Base-by-base conservation (phyloP, 2,797 vertebrate genomes). In the Carapus acus region DNA sequence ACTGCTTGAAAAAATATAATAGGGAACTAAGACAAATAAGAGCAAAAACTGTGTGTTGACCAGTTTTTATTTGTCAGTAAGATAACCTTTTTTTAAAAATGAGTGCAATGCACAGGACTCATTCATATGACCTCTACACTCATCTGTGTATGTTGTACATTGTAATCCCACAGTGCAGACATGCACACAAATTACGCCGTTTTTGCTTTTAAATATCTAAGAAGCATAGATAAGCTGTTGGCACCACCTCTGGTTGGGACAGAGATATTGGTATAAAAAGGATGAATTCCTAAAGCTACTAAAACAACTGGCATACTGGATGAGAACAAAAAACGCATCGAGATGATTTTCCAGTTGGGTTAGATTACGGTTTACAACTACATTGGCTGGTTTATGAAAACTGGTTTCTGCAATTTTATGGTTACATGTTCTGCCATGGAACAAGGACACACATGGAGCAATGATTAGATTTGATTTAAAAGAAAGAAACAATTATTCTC, bases 381-480 rank as follows among this genome's bases (percentile, higher is more conserved):
- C 51, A 45, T 41, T 48, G 23, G 12, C 16, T 33, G 16, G 45
- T 23, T 50, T 45, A 34, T 29, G 22, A 56, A 38, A 21, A 22
- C 1, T 2, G 54, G 27, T 23, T 68, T 53, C 49, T 29, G 66
- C 56, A 61, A 40, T 27, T 42, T 63, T 65, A 34, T 59, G 57
- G 57, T 69, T 82, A 78, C 70, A 74, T 74, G 62, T 74, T 73
- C 54, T 51, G 72, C 63, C 57, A 62, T 77, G 73, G 79, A 72
- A 78, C 65, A 21, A 14, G 40, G 64, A 68, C 79, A 81, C 79
- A 83, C 83, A 86, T 78, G 64, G 80, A 79, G 81, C 86, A 59
- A 16, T 19, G 40, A 39, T 19, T 12, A 23, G 7, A 78, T 82
- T n/a, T 7, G 7, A 2, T 7, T 36, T 2, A 36, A 13, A 15